Conservation (phyloP, 2,797 vertebrate genomes). For the Periparus ater region DNA sequence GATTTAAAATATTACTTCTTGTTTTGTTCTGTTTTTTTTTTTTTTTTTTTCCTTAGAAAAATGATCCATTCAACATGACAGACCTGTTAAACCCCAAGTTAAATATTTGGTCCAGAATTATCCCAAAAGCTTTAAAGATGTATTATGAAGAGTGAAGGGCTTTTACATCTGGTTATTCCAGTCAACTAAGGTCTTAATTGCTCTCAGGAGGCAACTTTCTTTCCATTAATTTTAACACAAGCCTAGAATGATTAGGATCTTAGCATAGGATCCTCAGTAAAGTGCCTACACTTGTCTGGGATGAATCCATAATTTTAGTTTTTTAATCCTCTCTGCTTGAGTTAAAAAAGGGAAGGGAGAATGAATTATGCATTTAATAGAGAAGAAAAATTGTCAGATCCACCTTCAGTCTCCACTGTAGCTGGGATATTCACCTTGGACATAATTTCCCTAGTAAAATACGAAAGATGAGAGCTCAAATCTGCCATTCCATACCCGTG, state of each 20-base stretch:
- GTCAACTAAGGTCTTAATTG: conserved; percentile 23
- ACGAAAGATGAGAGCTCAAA: neutral
- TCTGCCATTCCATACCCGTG: neutral
- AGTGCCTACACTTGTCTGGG: neutral
- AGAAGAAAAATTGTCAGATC: neutral
- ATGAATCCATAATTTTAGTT: conserved; percentile 13
- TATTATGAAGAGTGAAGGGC: neutral
- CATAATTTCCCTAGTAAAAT: neutral
- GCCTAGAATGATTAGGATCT: conserved; percentile 27
- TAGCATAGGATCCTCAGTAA: neutral
- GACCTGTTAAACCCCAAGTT: neutral
- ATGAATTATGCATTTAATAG: neutral
- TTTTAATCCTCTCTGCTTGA: neutral
- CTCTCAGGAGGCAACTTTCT: conserved; percentile 28
- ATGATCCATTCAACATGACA: neutral
- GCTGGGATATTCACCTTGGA: neutral
- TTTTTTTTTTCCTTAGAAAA: neutral
- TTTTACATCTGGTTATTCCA: conserved; percentile 30
- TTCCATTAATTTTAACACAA: conserved; percentile 38
- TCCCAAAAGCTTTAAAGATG: neutral
- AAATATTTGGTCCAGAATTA: conserved; percentile 48
- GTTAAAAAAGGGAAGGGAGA: neutral
- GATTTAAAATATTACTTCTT: neutral
- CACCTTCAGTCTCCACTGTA: neutral
- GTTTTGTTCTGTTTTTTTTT: neutral